These are phyloP conservation scores for Sipha flava DNA, from an alignment of 1,140 invertebrate genomes.

Conservation along the genomic window DNA sequence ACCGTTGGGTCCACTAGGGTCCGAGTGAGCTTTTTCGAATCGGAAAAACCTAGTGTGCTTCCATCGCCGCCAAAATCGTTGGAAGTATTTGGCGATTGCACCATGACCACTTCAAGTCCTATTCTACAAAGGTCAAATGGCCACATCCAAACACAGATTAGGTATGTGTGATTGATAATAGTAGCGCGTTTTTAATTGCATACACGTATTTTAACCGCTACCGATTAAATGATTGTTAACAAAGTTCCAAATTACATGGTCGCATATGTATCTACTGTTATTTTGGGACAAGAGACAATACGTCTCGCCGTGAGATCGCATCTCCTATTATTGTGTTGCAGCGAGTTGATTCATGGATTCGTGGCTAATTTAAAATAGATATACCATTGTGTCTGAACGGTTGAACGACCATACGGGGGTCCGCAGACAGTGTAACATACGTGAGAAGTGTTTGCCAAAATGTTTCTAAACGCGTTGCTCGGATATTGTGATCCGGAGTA, in stretches of 20 bases:
- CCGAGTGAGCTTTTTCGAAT: slow-evolving; percentile 70
- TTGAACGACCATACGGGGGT: slow-evolving; percentile 3
- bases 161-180: background rate
- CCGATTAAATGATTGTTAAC: background rate
- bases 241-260: background rate
- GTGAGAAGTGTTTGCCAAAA: slow-evolving; percentile 12
- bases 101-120: slow-evolving; percentile 46
- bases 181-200: background rate
- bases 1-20: slow-evolving; percentile 49
- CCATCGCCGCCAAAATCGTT: slow-evolving; percentile 51
- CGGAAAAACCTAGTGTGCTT: slow-evolving; percentile 61
- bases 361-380: background rate
- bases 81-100: slow-evolving; percentile 45
- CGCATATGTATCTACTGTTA: background rate
- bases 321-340: background rate
- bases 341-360: no score
- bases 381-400: slow-evolving; percentile 12
- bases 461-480: background rate
- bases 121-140: slow-evolving; percentile 39
- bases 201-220: background rate
- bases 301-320: background rate
- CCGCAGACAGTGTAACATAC: background rate
- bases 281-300: background rate
- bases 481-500: background rate
- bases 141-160: slow-evolving; percentile 41